A percentile compares a stretch with the other conserved stretches of the same genome.
Evolutionary conservation across 2,797 vertebrate species (phyloP).

Genomic region (Channallabes apus): DNA sequence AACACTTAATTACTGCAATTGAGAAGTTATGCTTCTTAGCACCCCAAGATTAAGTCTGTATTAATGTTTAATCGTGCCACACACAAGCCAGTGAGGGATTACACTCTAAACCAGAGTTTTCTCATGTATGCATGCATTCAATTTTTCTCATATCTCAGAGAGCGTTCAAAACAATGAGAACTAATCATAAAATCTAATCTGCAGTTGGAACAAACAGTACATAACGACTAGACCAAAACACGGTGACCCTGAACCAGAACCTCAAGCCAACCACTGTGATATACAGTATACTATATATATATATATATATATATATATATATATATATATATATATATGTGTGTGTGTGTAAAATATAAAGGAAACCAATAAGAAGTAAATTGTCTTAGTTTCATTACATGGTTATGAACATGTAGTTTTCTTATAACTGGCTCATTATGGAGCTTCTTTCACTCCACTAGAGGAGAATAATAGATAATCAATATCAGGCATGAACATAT

Average conservation of each 20-base stretch:
- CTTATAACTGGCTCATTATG: background rate
- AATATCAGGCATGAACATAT: background rate
- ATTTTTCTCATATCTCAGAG: background rate
- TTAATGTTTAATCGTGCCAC: background rate
- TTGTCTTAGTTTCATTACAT: background rate
- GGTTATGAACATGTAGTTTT: background rate
- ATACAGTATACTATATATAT: too few relatives aligned
- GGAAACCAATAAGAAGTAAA: background rate
- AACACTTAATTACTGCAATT: background rate
- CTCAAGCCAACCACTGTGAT: background rate
- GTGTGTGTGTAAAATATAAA: too few relatives aligned
- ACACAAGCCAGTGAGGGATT: background rate
- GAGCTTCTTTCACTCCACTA: background rate
- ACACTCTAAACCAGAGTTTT: background rate
- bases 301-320: too few relatives aligned
- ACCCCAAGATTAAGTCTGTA: background rate
- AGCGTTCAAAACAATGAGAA: background rate
- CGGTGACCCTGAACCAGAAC: background rate
- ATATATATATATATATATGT: too few relatives aligned
- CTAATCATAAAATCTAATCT: background rate
- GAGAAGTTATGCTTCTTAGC: background rate
- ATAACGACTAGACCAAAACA: background rate
- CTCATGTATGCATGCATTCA: background rate
- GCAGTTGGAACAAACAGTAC: background rate
- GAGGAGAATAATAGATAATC: background rate